Conservation (phyloP, 2,113 vertebrate genomes). For the Barnardius zonarius region DNA sequence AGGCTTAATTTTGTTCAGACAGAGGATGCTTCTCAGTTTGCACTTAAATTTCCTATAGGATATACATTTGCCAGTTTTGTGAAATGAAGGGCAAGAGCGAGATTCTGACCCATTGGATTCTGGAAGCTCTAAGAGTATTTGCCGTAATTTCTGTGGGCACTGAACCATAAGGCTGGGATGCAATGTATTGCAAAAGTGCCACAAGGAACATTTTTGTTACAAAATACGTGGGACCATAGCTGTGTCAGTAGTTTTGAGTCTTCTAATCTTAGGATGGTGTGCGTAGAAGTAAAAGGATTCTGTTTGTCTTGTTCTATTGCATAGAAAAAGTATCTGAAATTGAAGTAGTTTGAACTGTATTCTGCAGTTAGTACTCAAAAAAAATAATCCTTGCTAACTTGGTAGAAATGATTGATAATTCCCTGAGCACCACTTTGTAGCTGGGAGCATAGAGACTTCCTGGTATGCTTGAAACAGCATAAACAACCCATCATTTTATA, state of each 20-base stretch:
- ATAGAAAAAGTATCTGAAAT: background rate
- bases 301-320: background rate
- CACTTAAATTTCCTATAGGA: background rate
- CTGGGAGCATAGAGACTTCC: background rate
- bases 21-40: background rate
- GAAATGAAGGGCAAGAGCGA: background rate
- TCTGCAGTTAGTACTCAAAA: background rate
- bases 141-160: background rate
- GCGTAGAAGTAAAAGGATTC: background rate
- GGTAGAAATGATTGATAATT: conserved; percentile 27
- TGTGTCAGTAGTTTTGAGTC: background rate
- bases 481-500: conserved; percentile 10
- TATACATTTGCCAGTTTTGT: background rate
- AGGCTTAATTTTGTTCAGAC: background rate
- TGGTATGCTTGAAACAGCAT: background rate
- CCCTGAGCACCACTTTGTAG: background rate
- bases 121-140: background rate
- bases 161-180: background rate
- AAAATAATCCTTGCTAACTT: conserved; percentile 34
- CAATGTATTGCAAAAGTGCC: background rate
- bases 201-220: background rate
- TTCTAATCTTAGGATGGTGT: background rate
- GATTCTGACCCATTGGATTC: background rate
- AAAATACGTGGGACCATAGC: background rate
- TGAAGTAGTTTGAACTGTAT: background rate